Conservation (phyloP, 2,797 vertebrate genomes). For the Spea hammondii region DNA sequence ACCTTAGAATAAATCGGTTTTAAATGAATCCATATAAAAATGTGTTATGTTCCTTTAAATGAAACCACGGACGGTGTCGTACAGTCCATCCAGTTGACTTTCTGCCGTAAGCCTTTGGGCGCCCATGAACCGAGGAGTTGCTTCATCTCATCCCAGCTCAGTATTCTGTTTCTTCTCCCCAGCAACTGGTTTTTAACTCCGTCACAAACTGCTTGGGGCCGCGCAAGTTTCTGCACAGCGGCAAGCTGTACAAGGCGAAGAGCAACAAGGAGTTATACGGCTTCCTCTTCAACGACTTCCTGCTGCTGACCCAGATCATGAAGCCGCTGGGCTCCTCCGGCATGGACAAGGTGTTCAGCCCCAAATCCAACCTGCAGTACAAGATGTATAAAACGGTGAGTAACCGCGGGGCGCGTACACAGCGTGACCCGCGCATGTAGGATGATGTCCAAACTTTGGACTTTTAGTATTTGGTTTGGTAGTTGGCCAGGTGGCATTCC, state of each 20-base stretch:
- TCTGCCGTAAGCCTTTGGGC: too few relatives aligned
- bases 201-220: conserved; percentile 98
- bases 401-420: conserved; percentile 1
- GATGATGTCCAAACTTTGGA: too few relatives aligned
- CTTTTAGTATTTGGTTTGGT: too few relatives aligned
- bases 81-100: too few relatives aligned
- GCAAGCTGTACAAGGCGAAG: conserved; percentile 97
- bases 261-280: conserved; percentile 98
- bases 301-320: conserved; percentile 92
- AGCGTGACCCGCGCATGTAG: too few relatives aligned
- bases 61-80: too few relatives aligned
- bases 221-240: conserved; percentile 97
- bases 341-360: conserved; percentile 93
- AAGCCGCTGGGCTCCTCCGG: conserved; percentile 90
- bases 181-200: conserved; percentile 99
- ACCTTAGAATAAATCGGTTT: too few relatives aligned
- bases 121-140: too few relatives aligned
- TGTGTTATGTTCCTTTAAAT: neutral
- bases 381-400: conserved; percentile 99
- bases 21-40: too few relatives aligned
- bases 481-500: too few relatives aligned
- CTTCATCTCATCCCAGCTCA: too few relatives aligned
- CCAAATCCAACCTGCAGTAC: conserved; percentile 95
- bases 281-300: conserved; percentile 98
- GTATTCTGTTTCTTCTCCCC: conserved; percentile 54